Evolutionary conservation across 2,888 invertebrate genomes (phyloP).

Genomic region (Oxycera nigricornis): DNA sequence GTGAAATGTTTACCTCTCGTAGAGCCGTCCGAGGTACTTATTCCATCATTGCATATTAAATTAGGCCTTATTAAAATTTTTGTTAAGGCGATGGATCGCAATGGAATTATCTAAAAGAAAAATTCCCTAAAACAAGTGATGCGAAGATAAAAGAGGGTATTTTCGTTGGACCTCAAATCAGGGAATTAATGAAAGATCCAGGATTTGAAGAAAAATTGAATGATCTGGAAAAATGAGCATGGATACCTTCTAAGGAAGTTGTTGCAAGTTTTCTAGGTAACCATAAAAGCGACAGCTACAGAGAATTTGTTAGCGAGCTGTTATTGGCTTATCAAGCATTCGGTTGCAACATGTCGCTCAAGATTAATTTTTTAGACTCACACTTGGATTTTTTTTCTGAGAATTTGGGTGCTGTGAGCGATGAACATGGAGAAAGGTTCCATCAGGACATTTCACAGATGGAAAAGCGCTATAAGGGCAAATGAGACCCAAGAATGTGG

Average conservation of each 20-base stretch:
- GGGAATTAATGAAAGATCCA: slow-evolving; percentile 43
- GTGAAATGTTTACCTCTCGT: background rate
- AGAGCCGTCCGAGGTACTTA: background rate
- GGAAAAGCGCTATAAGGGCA: background rate
- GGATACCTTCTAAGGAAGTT: slow-evolving; percentile 35
- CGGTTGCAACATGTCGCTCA: slow-evolving; percentile 53
- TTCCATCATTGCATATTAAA: slow-evolving; percentile 16
- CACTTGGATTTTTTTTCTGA: slow-evolving; percentile 56
- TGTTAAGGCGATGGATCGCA: background rate
- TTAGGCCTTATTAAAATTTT: slow-evolving; percentile 9
- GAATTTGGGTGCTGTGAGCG: slow-evolving; percentile 55
- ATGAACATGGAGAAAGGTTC: slow-evolving; percentile 50
- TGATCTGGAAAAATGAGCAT: slow-evolving; percentile 42
- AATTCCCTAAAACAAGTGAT: slow-evolving; percentile 19
- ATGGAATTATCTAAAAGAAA: slow-evolving; percentile 1
- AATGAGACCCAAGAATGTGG: background rate
- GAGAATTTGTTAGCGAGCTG: slow-evolving; percentile 43
- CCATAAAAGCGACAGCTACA: slow-evolving; percentile 43
- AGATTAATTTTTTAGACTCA: slow-evolving; percentile 55
- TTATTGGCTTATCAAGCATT: slow-evolving; percentile 42
- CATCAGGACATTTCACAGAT: background rate
- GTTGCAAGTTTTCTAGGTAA: slow-evolving; percentile 45
- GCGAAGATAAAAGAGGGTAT: background rate
- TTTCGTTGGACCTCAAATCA: slow-evolving; percentile 39
- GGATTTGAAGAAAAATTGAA: slow-evolving; percentile 42